Evolutionary conservation across 2,113 vertebrate genomes (phyloP).

Genomic region (Ascaphus truei): DNA sequence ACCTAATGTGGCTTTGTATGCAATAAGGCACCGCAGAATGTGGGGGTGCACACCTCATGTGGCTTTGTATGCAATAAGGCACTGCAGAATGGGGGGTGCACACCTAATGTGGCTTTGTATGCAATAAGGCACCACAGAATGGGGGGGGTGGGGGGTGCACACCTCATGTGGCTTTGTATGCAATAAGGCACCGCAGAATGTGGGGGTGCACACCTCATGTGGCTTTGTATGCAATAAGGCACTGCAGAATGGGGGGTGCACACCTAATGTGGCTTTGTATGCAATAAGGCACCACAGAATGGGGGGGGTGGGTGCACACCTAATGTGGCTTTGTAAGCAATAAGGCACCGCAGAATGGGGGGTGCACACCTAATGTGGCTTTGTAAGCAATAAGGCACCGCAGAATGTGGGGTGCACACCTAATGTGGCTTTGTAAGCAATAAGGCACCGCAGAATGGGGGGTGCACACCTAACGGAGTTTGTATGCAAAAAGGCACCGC

Average conservation of each 20-base stretch:
- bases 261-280: background rate
- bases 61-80: background rate
- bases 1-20: background rate
- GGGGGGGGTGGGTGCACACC: background rate
- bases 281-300: background rate
- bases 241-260: background rate
- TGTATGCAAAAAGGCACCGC: background rate
- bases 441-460: background rate
- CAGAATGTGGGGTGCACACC: background rate
- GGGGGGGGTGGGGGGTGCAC: background rate
- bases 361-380: background rate
- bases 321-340: background rate
- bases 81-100: background rate
- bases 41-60: background rate
- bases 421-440: background rate
- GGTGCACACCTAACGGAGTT: background rate
- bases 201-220: background rate
- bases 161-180: background rate
- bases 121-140: background rate
- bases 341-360: background rate
- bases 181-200: background rate
- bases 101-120: background rate
- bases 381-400: background rate
- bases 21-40: background rate
- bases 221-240: background rate